Evolutionary conservation across 2,113 vertebrate species (phyloP), one percentile per base, ranked within the genome.

Genomic region (Tichodroma muraria): DNA sequence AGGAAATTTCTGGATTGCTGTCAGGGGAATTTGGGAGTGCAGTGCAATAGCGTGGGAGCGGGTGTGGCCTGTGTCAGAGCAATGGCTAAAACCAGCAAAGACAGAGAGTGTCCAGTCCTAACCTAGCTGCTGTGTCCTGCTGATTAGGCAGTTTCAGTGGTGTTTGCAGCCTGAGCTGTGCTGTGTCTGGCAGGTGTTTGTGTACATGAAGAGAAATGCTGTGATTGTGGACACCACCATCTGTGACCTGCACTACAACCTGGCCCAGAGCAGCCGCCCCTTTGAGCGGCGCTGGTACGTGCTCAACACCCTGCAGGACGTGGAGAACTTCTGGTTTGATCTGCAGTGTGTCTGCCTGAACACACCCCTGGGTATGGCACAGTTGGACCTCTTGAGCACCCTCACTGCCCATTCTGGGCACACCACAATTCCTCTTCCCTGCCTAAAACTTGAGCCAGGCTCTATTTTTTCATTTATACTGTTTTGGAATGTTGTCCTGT

Each of bases 301-400:
- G 5, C 98, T 99, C 59, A 97, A 94, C 83, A 98, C 97, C 8
- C 87, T 97, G 33, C 98, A 99, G 49, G 98, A 99, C 1, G 98
- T 99, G 63, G 99, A 99, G 68, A 99, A 97, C 97, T 99, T 98
- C 97, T 99, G 99, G 99, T 99, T 99, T 37, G 99, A 99, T 53
- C 93, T 99, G 95, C 98, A 99, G 97, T 99, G 98, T 44, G 98
- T 99, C 96, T 99, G 99, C 97, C 98, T 99, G 57, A 99, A 99
- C 23, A 99, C 99, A 19, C 99, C 99, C 1, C 75, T 99, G 89
- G 99, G 99, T 99, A 98, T 42, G 24, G 4, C n/a, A 63, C 6
- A 9, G 2, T 0, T 23, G 8, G 9, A 10, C 31, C 9, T 52
- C 49, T 59, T 61, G 57, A 38, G 5, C 47, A 37, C 81, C 42